Evolutionary conservation across 2,888 invertebrate genomes (phyloP), one percentile per base, ranked within the genome.

Genomic region (Xestoiulus laeticollis): DNA sequence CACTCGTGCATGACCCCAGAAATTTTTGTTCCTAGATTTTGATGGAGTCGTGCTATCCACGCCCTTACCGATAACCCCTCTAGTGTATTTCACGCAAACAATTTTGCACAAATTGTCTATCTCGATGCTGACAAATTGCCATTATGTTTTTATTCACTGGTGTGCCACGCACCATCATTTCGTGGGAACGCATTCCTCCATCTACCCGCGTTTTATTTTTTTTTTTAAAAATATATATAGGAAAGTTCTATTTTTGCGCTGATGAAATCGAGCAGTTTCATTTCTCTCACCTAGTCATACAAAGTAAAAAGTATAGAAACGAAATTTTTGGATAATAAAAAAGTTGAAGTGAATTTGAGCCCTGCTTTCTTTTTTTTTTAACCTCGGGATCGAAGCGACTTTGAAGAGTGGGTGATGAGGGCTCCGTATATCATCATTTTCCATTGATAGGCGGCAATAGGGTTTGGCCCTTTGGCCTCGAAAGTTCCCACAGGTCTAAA

Each of bases 401-500:
- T 38, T 38, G 4, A 38, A 38, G 38, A 38, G 38, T 38, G 38
- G 38, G 38, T 6, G 38, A 38, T 38, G 38, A 38, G 38, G 38
- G 38, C 38, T 38, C 38, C 38, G n/a, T 59, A 59, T 59, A 59
- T 59, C 59, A 22, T 59, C n/a, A 19, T n/a, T 22, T 22, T 19
- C n/a, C 59, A 59, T 59, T 30, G 78, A 78, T 30, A 26, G 3
- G 30, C 30, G 16, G 26, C 68, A 8, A 26, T 30, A 78, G 78
- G 78, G 78, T 14, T 78, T 78, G 78, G 78, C 78, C 78, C 78
- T 78, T 78, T 78, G 78, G 78, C 78, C 78, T 78, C 16, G 30
- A 30, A 78, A 14, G 78, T 78, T 78, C 78, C 78, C 78, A 78
- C 78, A 78, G 78, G 78, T 78, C 78, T 78, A 78, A 78, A 78